A percentile compares a stretch with the other conserved stretches of the same genome.
phyloP scores from a whole-genome alignment of 2,888 invertebrate genomes.

The Euphydryas editha region DNA sequence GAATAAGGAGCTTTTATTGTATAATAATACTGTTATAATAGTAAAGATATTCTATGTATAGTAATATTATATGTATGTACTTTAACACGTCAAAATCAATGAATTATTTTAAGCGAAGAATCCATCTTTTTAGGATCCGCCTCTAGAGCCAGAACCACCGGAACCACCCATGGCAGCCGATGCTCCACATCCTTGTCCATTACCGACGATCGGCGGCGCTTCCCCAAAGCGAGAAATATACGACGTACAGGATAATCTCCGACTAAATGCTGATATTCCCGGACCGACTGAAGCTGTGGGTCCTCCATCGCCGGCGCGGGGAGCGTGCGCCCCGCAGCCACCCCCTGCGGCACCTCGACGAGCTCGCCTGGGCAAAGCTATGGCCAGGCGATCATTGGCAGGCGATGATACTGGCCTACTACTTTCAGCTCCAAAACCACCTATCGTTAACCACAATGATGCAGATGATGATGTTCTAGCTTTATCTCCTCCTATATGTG shows the following conservation, averaged over 20 bases:
- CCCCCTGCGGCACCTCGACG: slow-evolving; percentile 74
- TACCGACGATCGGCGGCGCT: slow-evolving; percentile 74
- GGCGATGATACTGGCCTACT: slow-evolving; percentile 81
- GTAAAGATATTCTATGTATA: too few species aligned
- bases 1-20: too few species aligned
- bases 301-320: slow-evolving; percentile 87
- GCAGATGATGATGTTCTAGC: slow-evolving; percentile 80
- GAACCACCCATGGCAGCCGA: slow-evolving; percentile 72
- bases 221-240: slow-evolving; percentile 74
- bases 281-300: slow-evolving; percentile 75
- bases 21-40: too few species aligned
- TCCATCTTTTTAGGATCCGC: slow-evolving; percentile 65
- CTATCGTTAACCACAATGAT: slow-evolving; percentile 64
- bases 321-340: slow-evolving; percentile 86
- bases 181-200: slow-evolving; percentile 68
- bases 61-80: too few species aligned
- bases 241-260: slow-evolving; percentile 68
- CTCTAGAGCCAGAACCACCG: slow-evolving; percentile 62
- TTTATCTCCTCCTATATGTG: slow-evolving; percentile 73
- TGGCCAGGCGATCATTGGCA: slow-evolving; percentile 86
- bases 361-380: slow-evolving; percentile 84
- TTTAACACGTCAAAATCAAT: too few species aligned
- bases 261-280: slow-evolving; percentile 66
- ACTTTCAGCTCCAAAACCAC: slow-evolving; percentile 60
- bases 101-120: background rate